A percentile compares a stretch with the other conserved stretches of the same genome.
These are phyloP conservation scores for Hirtodrosophila histrioides DNA, from an alignment of 2,888 invertebrate genomes.

Conservation along the genomic window DNA sequence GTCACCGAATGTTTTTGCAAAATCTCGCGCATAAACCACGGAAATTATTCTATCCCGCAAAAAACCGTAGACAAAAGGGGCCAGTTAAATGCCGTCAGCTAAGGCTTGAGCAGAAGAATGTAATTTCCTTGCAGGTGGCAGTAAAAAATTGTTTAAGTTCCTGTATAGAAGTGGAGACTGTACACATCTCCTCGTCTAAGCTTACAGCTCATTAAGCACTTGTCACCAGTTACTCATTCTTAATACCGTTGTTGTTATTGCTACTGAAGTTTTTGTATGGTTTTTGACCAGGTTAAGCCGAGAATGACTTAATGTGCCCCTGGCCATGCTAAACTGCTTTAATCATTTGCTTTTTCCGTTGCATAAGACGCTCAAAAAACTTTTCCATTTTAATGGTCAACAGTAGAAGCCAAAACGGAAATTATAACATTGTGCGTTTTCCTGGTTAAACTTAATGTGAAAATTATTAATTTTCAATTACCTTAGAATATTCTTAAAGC, in stretches of 20 bases:
- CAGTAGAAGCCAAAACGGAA: constrained; percentile 20
- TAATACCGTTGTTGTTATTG: constrained; percentile 16
- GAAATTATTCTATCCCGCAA: constrained; percentile 22
- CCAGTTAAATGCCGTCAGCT: constrained; percentile 42
- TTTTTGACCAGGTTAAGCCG: constrained; percentile 38
- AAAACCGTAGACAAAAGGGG: constrained; percentile 20
- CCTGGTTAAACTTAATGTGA: constrained; percentile 11
- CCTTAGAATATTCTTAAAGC: constrained; percentile 18
- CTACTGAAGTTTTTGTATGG: constrained; percentile 26
- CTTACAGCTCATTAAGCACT: constrained; percentile 73
- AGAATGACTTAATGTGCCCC: constrained; percentile 66
- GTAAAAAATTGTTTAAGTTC: constrained; percentile 75
- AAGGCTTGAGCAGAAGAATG: constrained; percentile 47
- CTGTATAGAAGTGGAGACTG: constrained; percentile 17
- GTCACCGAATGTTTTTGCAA: constrained; percentile 43
- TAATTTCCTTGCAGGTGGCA: constrained; percentile 73
- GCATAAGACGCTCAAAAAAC: constrained; percentile 51
- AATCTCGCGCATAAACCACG: constrained; percentile 57
- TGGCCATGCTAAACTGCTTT: constrained; percentile 76
- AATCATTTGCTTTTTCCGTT: constrained; percentile 74
- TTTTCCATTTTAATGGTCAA: constrained; percentile 31
- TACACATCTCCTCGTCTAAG: constrained; percentile 5
- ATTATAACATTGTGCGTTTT: constrained; percentile 2
- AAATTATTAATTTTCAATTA: not conserved
- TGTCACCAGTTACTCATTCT: constrained; percentile 52